Evolutionary conservation across 2,113 vertebrate genomes (phyloP), one percentile per base, ranked within the genome.

Genomic region (Lagopus muta): DNA sequence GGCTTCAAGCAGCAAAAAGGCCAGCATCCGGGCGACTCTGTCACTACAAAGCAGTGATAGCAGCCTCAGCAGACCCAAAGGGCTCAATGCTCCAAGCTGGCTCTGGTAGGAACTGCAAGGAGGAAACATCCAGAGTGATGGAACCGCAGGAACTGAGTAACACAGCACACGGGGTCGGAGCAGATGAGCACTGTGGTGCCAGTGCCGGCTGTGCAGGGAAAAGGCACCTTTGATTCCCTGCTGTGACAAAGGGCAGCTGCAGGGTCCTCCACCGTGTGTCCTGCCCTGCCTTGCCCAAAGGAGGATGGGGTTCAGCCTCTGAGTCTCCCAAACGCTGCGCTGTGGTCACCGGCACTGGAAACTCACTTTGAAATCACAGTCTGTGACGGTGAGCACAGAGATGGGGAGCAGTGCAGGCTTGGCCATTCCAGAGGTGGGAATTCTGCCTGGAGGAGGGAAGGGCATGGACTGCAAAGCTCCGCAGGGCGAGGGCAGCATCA

Each of bases 221-320:
- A 89, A 78, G 34, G 16, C 2, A 3, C 38, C 47, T 82, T 85
- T 10, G 7, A 38, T 50, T 60, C 62, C 21, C 21, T 0, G 0
- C 54, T 0, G 1, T 3, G 3, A 32, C 6, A 36, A 8, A 11
- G 45, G 50, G 17, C 61, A 64, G 42, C 40, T 17, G 1, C 1
- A 7, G 4, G 18, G n/a, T 66, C 36, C 36, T 89, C 8, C 2
- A 0, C 27, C 81, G 4, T 0, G 0, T 3, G 7, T 2, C 27
- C 52, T 15, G 1, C 77, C 54, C 82, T 62, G 15, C 70, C 57
- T 36, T 73, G 45, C 24, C 36, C 0, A 0, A 64, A 69, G 67
- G 58, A 61, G 67, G 52, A 87, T 48, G 42, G 18, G 7, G 97
- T 98, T 98, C 94, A 95, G 95, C 57, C 1, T 6, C 76, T 91